Evolutionary conservation across 2,113 vertebrate genomes (phyloP).

Genomic region (Prinia subflava): DNA sequence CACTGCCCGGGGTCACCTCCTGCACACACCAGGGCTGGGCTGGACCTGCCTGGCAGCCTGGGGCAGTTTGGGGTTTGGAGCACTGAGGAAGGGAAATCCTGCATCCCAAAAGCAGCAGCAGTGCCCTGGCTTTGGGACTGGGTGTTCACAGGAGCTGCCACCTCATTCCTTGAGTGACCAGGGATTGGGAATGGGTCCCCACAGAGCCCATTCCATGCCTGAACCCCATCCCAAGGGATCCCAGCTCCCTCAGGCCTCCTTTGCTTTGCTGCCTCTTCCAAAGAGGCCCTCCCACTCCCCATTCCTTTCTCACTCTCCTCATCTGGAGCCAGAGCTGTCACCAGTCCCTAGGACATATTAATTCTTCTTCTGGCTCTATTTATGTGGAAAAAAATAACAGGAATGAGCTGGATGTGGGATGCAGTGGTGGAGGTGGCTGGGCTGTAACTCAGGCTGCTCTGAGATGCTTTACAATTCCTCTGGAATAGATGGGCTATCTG

Average conservation of each 20-base stretch:
- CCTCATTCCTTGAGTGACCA: neutral
- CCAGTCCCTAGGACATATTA: neutral
- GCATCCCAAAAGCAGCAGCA: neutral
- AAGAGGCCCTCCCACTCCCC: accelerated
- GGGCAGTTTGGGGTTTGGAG: neutral
- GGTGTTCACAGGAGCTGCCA: neutral
- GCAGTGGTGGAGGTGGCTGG: neutral
- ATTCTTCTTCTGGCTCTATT: neutral
- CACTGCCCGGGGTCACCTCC: neutral
- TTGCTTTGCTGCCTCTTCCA: neutral
- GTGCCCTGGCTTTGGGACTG: accelerated
- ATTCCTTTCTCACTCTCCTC: neutral
- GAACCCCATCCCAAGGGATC: neutral
- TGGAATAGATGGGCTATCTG: neutral
- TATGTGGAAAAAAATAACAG: neutral
- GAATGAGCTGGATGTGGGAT: neutral
- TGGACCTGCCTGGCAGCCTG: neutral
- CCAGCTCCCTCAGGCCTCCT: neutral
- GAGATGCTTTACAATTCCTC: neutral
- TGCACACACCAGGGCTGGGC: neutral
- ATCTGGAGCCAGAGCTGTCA: neutral
- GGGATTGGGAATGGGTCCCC: neutral
- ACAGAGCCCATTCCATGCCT: neutral
- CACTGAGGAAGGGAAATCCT: neutral
- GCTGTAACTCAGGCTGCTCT: neutral